Evolutionary conservation across 2,797 vertebrate species (phyloP).

Genomic region (Dermochelys coriacea): DNA sequence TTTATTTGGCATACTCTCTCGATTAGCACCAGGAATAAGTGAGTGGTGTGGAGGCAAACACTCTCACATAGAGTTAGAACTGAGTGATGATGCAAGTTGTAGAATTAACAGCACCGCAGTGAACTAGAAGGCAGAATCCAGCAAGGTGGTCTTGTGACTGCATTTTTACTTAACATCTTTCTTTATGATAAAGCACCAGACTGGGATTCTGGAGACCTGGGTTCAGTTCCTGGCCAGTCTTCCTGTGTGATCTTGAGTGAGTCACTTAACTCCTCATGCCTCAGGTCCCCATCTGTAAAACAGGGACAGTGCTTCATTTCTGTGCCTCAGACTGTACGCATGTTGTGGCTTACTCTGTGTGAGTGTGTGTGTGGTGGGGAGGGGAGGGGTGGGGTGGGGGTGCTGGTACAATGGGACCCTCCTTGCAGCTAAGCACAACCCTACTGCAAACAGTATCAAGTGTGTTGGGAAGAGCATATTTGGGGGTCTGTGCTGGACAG

Average conservation of each 20-base stretch:
- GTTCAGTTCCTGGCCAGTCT: background rate
- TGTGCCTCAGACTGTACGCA: background rate
- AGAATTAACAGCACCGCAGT: background rate
- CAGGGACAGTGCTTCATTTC: background rate
- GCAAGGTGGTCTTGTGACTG: background rate
- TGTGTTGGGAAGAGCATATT: background rate
- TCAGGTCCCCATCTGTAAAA: background rate
- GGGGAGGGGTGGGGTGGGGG: too few species aligned
- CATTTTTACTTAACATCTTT: background rate
- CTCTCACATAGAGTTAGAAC: background rate
- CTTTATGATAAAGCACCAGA: background rate
- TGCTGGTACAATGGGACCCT: too few species aligned
- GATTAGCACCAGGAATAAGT: background rate
- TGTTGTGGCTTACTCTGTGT: too few species aligned
- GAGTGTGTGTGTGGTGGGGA: too few species aligned
- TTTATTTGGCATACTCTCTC: background rate
- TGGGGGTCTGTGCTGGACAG: background rate
- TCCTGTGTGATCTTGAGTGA: background rate
- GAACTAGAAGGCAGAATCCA: background rate
- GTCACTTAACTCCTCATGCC: background rate
- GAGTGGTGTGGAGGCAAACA: background rate
- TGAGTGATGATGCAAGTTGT: background rate
- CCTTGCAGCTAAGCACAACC: too few species aligned
- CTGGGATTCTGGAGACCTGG: background rate
- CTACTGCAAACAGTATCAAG: background rate